Evolutionary conservation across 2,888 invertebrate genomes (phyloP), one percentile per base, ranked within the genome.

Genomic region (Xestobium rufovillosum): DNA sequence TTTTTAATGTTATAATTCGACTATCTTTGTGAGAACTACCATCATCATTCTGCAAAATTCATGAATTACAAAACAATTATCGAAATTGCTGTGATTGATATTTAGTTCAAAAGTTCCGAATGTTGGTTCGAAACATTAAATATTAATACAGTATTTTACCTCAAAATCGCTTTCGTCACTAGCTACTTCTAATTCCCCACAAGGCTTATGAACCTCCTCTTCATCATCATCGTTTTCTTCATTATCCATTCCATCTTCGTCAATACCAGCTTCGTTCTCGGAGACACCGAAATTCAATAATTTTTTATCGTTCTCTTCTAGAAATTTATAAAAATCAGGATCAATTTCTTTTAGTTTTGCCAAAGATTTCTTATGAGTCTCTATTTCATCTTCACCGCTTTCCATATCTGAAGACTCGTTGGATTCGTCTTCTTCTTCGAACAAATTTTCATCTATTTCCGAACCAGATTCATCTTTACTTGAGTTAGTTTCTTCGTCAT

Each of bases 101-200:
- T n/a, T n/a, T n/a, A n/a, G n/a, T n/a, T n/a, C n/a, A n/a, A n/a
- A n/a, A n/a, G n/a, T n/a, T n/a, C n/a, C n/a, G n/a, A n/a, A n/a
- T n/a, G n/a, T n/a, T n/a, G n/a, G n/a, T n/a, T n/a, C n/a, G n/a
- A n/a, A n/a, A n/a, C n/a, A n/a, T n/a, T n/a, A n/a, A n/a, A n/a
- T n/a, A n/a, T n/a, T n/a, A n/a, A n/a, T n/a, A n/a, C n/a, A n/a
- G n/a, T n/a, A n/a, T n/a, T 71, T 71, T 56, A 71, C 76, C 63
- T 83, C 83, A 63, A 75, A 86, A 60, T 89, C 89, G 67, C 86
- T 87, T 50, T 89, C 89, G 61, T 91, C 90, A 60, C 88, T 89
- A 26, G 81, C 86, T 16, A 80, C 78, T 62, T 80, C 78, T 23
- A 87, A 65, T 16, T 78, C 69, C 8, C 59, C 67, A 1, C 71